phyloP scores from a whole-genome alignment of 2,888 invertebrate genomes.

The Oasisia sp. region DNA sequence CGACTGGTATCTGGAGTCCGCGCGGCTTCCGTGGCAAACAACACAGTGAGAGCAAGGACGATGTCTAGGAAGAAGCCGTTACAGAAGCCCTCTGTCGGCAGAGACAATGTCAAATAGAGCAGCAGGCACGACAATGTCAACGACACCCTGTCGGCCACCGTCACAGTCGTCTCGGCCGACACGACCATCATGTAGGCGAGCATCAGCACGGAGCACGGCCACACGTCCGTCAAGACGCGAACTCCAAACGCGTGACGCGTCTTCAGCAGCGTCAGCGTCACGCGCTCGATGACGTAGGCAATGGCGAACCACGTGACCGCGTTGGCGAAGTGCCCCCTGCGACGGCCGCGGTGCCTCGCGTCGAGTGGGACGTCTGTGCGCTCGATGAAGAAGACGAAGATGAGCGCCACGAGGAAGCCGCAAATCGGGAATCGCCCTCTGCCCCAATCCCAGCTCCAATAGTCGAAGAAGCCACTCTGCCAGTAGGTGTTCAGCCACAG shows the following conservation, averaged over 20 bases:
- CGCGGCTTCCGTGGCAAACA: background rate
- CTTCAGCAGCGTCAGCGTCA: slow-evolving; percentile 31
- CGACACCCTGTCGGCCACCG: background rate
- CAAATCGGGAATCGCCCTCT: slow-evolving; percentile 36
- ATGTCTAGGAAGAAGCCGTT: slow-evolving; percentile 40
- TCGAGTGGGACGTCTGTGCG: background rate
- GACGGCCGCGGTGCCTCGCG: background rate
- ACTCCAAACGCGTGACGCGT: slow-evolving; percentile 19
- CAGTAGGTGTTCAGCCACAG: slow-evolving; percentile 30
- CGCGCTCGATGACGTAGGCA: slow-evolving; percentile 34
- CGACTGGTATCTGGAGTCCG: background rate
- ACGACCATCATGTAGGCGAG: slow-evolving; percentile 21
- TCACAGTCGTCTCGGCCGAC: background rate
- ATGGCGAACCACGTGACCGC: slow-evolving; percentile 34
- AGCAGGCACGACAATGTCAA: slow-evolving; percentile 31
- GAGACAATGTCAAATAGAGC: slow-evolving; percentile 30
- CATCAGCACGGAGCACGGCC: slow-evolving; percentile 14
- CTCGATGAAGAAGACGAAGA: slow-evolving; percentile 36
- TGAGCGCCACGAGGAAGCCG: slow-evolving; percentile 32
- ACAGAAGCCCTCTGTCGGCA: slow-evolving; percentile 28
- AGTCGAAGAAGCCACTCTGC: slow-evolving; percentile 37
- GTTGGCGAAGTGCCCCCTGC: background rate
- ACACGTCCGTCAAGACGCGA: slow-evolving; percentile 24
- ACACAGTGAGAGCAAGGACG: slow-evolving; percentile 34
- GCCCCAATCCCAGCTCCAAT: slow-evolving; percentile 37